A percentile compares a stretch with the other conserved stretches of the same genome.
These are phyloP conservation scores for Paramisgurnus dabryanus DNA, from an alignment of 2,113 vertebrate genomes.

Conservation along the genomic window DNA sequence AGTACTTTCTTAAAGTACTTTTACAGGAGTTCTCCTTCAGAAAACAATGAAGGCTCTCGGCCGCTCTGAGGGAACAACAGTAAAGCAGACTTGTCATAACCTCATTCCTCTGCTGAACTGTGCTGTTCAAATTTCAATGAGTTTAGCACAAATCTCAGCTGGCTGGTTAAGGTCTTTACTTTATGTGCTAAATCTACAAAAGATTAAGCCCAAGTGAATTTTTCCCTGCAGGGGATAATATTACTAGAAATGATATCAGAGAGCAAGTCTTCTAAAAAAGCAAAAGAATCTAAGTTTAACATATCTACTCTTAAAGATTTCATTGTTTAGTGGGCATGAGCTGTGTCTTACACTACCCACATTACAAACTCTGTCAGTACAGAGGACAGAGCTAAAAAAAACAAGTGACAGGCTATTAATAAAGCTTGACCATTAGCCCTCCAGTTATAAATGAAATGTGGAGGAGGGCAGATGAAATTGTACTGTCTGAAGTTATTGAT, in stretches of 20 bases:
- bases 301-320: neutral
- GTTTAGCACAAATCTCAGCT: slow-evolving; percentile 37
- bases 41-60: slow-evolving; percentile 8
- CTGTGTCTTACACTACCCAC: neutral
- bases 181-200: slow-evolving; percentile 40
- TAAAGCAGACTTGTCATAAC: slow-evolving; percentile 34
- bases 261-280: neutral
- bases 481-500: slow-evolving; percentile 48
- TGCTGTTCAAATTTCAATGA: slow-evolving; percentile 43
- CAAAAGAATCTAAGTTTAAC: slow-evolving; percentile 24
- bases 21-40: neutral
- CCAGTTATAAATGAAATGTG: slow-evolving; percentile 43
- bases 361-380: slow-evolving; percentile 21
- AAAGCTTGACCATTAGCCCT: slow-evolving; percentile 47
- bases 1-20: too few relatives aligned
- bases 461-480: slow-evolving; percentile 46
- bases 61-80: neutral
- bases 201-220: slow-evolving; percentile 40
- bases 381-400: slow-evolving; percentile 42
- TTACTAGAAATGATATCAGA: slow-evolving; percentile 22
- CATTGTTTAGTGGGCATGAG: neutral
- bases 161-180: slow-evolving; percentile 31
- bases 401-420: slow-evolving; percentile 59
- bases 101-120: slow-evolving; percentile 12
- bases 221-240: slow-evolving; percentile 12